These are phyloP conservation scores for Chaetodon auriga DNA, from an alignment of 2,113 vertebrate genomes.

Conservation along the genomic window DNA sequence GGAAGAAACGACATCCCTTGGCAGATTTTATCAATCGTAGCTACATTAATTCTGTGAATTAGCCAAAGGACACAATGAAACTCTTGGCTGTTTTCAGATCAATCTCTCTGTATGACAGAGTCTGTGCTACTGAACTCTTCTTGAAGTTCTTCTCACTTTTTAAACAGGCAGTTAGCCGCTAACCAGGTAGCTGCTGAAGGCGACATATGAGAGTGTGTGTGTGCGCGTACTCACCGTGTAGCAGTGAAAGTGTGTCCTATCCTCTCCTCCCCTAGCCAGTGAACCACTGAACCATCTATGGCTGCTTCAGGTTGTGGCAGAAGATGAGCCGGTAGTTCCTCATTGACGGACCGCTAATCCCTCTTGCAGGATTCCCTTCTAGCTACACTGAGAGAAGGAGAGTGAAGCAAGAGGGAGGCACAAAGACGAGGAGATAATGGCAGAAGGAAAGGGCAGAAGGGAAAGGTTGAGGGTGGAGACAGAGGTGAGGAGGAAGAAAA, in stretches of 20 bases:
- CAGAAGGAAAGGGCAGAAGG: background rate
- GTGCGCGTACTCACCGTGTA: constrained; percentile 88
- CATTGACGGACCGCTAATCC: constrained; percentile 99
- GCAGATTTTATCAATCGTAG: background rate
- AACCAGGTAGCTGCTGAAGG: background rate
- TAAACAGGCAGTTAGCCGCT: background rate
- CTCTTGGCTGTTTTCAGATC: background rate
- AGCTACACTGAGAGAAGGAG: constrained; percentile 57
- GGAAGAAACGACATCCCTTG: background rate
- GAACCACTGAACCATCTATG: constrained; percentile 96
- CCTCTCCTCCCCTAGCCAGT: constrained; percentile 93
- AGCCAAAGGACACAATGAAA: background rate
- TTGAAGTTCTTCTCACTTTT: too few species aligned
- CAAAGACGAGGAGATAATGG: background rate
- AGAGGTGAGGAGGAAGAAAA: constrained; percentile 16
- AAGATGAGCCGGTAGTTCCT: constrained; percentile 99
- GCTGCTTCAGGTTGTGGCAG: constrained; percentile 99
- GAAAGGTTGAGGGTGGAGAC: constrained; percentile 7
- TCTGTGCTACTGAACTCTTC: background rate
- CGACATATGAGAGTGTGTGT: constrained; percentile 9
- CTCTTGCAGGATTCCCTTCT: constrained; percentile 94
- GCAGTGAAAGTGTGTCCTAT: constrained; percentile 93
- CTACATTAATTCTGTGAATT: background rate
- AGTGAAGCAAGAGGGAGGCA: background rate
- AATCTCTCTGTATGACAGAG: background rate